Percentiles rank a stretch among this genome's conserved stretches.
These are phyloP conservation scores for Catostylus mosaicus DNA, from an alignment of 30 jellyfish, hydroid and myxozoan species.

Conservation along the genomic window DNA sequence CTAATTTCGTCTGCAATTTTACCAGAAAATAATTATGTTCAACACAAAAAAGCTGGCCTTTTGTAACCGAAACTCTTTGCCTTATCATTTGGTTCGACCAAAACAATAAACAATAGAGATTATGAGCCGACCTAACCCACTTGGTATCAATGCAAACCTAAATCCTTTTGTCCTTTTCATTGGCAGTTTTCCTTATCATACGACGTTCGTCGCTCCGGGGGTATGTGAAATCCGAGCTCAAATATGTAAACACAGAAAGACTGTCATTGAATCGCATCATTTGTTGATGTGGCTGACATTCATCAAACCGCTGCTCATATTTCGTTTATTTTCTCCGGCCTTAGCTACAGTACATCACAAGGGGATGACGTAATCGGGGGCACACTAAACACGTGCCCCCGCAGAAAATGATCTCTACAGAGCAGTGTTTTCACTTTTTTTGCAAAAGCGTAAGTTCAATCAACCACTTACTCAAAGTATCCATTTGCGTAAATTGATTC, in stretches of 20 bases:
- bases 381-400: too few relatives aligned
- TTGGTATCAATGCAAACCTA: conserved; percentile 1
- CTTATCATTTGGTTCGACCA: conserved; percentile 10
- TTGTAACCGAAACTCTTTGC: not conserved
- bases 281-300: not conserved
- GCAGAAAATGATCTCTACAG: too few relatives aligned
- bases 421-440: too few relatives aligned
- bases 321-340: too few relatives aligned
- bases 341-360: too few relatives aligned
- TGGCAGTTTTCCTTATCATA: conserved; percentile 12
- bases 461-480: too few relatives aligned
- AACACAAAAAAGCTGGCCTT: not conserved
- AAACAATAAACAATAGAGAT: conserved; percentile 54
- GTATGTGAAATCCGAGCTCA: not conserved
- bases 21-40: not conserved
- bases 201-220: not conserved
- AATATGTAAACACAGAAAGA: not conserved
- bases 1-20: not conserved
- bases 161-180: conserved; percentile 53
- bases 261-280: not conserved
- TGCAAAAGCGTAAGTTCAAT: too few relatives aligned
- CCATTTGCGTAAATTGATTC: too few relatives aligned
- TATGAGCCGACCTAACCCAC: conserved; percentile 44
- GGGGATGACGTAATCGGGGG: too few relatives aligned
- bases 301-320: not conserved